Conservation (phyloP, 1,140 invertebrate species). For the Trypoxylus dichotomus region DNA sequence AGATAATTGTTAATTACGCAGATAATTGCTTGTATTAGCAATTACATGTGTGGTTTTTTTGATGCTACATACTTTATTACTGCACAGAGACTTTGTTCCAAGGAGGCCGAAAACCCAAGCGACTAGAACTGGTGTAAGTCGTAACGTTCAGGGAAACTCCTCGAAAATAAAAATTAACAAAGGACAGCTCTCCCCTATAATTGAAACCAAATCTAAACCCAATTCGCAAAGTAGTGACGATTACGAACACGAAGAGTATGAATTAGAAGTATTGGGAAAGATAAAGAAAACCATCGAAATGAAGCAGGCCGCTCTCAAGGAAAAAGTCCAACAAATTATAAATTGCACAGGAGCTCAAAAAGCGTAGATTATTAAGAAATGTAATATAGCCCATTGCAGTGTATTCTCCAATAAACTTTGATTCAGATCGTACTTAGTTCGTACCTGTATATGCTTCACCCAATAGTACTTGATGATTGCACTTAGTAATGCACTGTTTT, state of each 20-base stretch:
- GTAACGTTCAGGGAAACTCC: neutral
- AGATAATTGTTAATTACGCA: no score
- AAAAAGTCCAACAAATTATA: slow-evolving; percentile 25
- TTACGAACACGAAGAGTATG: neutral
- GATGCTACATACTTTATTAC: neutral
- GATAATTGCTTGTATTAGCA: no score
- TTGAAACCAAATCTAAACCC: neutral
- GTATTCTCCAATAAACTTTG: neutral
- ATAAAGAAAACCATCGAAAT: neutral
- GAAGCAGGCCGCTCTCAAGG: slow-evolving; percentile 24
- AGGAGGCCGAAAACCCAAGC: neutral
- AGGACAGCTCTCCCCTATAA: neutral
- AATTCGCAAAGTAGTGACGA: neutral
- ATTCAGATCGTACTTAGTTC: no score
- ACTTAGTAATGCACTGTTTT: no score
- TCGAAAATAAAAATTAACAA: neutral
- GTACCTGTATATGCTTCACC: no score
- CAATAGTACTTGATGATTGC: no score
- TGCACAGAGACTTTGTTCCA: neutral
- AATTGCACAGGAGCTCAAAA: neutral
- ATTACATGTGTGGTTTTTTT: no score
- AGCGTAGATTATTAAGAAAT: neutral
- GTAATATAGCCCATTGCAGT: neutral
- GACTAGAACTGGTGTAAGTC: neutral
- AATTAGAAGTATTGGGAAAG: slow-evolving; percentile 6